Evolutionary conservation across 2,113 vertebrate species (phyloP).

Genomic region (Coptodon rendalli): DNA sequence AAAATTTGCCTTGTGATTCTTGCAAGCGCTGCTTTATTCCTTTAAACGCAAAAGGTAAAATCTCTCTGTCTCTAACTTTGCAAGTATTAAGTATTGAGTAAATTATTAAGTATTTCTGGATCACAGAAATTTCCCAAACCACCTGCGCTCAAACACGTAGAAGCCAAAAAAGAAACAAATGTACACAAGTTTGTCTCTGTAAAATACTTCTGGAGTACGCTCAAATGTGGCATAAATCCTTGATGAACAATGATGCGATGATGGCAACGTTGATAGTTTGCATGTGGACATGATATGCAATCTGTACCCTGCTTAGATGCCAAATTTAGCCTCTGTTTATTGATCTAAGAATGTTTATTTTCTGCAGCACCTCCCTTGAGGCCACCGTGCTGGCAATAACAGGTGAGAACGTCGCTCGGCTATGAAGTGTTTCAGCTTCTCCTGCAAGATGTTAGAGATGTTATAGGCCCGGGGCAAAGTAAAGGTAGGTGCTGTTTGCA

Average conservation of each 20-base stretch:
- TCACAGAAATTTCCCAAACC: neutral
- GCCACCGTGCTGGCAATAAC: neutral
- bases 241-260: neutral
- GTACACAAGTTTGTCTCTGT: neutral
- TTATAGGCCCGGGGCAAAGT: constrained; percentile 17
- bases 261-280: neutral
- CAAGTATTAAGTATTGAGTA: neutral
- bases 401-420: neutral
- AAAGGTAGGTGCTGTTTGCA: constrained; percentile 9
- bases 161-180: neutral
- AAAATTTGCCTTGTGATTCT: constrained; percentile 12
- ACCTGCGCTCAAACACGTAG: neutral
- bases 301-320: neutral
- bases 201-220: neutral
- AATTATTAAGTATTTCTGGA: neutral
- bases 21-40: neutral
- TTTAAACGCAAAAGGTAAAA: neutral
- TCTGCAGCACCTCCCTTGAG: neutral
- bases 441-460: neutral
- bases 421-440: neutral
- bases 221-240: neutral
- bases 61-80: neutral
- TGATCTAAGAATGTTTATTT: constrained; percentile 23
- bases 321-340: constrained; percentile 15
- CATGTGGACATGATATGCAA: neutral